Evolutionary conservation across 2,113 vertebrate species (phyloP), one percentile per base, ranked within the genome.

Genomic region (Anhinga anhinga): DNA sequence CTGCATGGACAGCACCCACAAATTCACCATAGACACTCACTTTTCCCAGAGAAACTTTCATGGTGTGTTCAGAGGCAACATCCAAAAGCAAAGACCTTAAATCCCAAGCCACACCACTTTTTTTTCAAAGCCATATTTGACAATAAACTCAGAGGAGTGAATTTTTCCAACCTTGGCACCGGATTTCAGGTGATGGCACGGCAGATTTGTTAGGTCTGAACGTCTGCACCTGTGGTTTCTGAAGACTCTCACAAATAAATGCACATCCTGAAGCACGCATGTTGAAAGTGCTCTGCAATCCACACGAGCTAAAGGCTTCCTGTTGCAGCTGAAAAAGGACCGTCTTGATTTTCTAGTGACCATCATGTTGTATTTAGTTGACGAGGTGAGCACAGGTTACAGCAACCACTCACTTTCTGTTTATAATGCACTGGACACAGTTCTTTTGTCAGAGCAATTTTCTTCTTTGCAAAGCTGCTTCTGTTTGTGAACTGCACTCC

Each of bases 391-490:
- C 29, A 62, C 0, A n/a, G 67, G 42, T 69, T 56, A 59, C 29
- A 59, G 82, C 61, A 69, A 40, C 73, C 49, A 1, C 83, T 82
- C 1, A 0, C 36, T 15, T 50, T 67, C 76, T 63, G 63, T 79
- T 67, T 89, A 76, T 61, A 76, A 82, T 49, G 49, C 53, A 34
- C 73, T 78, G 93, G 89, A 97, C 94, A 95, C 93, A 55, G 96
- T 77, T 91, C 91, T 94, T 94, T 95, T 89, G 94, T 95, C 82
- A 47, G 79, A 73, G 82, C 22, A n/a, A 65, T 80, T 82, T 93
- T 87, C 71, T 82, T 34, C 84, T 44, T 50, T 62, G 93, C 78
- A 95, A 97, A 95, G 96, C 83, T 95, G 91, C 87, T 95, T 93
- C 87, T 94, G 86, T 87, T 32, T 82, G 86, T 53, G 83, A 89